These are phyloP conservation scores for Epicauta chinensis DNA, from an alignment of 1,140 invertebrate genomes.

Conservation along the genomic window DNA sequence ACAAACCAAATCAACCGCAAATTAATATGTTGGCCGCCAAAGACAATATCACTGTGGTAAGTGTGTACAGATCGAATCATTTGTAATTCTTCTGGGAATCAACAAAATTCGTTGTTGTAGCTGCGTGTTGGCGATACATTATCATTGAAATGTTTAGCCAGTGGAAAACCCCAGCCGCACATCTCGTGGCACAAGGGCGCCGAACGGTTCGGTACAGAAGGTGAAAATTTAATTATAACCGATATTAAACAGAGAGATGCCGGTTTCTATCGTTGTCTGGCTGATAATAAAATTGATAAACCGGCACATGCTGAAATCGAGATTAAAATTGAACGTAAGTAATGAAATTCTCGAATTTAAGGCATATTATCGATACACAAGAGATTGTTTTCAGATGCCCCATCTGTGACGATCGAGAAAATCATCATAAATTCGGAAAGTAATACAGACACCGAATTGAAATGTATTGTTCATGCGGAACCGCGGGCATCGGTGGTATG, in stretches of 20 bases:
- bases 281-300: conserved; percentile 30
- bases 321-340: conserved; percentile 31
- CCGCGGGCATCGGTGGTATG: conserved; percentile 26
- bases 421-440: conserved; percentile 29
- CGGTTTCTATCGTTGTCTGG: conserved; percentile 32
- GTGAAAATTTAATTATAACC: conserved; percentile 28
- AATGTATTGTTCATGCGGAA: conserved; percentile 29
- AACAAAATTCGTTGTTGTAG: conserved; percentile 25
- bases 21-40: conserved; percentile 5
- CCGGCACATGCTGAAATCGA: conserved; percentile 28
- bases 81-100: not conserved
- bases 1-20: not conserved
- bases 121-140: conserved; percentile 24
- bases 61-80: conserved; percentile 1
- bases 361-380: not conserved
- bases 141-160: conserved; percentile 28
- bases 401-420: conserved; percentile 27
- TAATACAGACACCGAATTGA: conserved; percentile 26
- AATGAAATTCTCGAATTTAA: not conserved
- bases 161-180: conserved; percentile 27
- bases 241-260: conserved; percentile 23
- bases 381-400: conserved; percentile 26
- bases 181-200: conserved; percentile 31
- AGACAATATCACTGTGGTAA: conserved; percentile 19
- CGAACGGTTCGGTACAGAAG: conserved; percentile 23